These are phyloP conservation scores for Odontomyia ornata DNA, from an alignment of 2,888 invertebrate genomes.

Conservation along the genomic window DNA sequence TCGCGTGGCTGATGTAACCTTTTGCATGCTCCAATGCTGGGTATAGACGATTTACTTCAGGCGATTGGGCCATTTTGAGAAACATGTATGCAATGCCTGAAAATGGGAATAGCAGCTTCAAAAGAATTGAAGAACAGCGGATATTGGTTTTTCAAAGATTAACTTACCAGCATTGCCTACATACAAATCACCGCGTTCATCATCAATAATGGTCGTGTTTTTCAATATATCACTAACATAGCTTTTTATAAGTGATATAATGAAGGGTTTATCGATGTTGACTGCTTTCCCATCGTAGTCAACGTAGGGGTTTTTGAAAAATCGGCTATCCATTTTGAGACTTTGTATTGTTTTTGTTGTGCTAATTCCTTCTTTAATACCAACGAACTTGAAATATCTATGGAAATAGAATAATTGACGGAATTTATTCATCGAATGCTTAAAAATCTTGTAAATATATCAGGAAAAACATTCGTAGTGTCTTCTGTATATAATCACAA, in stretches of 20 bases:
- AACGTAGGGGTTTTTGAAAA: conserved; percentile 60
- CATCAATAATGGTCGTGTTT: conserved; percentile 60
- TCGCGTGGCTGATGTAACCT: conserved; percentile 71
- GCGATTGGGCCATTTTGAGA: conserved; percentile 72
- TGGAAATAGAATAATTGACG: too few species aligned
- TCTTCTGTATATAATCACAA: too few species aligned
- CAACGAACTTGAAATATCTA: background rate
- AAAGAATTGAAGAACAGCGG: background rate
- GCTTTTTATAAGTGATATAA: conserved; percentile 60
- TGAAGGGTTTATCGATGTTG: conserved; percentile 58
- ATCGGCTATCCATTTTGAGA: conserved; percentile 27
- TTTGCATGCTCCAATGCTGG: conserved; percentile 69
- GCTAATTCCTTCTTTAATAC: background rate
- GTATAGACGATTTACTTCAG: conserved; percentile 62
- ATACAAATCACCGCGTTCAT: conserved; percentile 62
- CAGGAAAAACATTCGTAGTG: too few species aligned
- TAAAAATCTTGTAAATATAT: too few species aligned
- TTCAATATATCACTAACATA: conserved; percentile 63
- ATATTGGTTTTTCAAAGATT: background rate
- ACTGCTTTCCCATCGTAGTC: conserved; percentile 58
- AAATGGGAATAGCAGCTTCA: background rate
- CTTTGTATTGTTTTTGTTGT: background rate
- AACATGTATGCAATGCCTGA: conserved; percentile 79
- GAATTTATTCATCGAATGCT: too few species aligned
- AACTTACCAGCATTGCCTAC: conserved; percentile 61